Evolutionary conservation across 2,113 vertebrate species (phyloP), one percentile per base, ranked within the genome.

Genomic region (Candoia aspera): DNA sequence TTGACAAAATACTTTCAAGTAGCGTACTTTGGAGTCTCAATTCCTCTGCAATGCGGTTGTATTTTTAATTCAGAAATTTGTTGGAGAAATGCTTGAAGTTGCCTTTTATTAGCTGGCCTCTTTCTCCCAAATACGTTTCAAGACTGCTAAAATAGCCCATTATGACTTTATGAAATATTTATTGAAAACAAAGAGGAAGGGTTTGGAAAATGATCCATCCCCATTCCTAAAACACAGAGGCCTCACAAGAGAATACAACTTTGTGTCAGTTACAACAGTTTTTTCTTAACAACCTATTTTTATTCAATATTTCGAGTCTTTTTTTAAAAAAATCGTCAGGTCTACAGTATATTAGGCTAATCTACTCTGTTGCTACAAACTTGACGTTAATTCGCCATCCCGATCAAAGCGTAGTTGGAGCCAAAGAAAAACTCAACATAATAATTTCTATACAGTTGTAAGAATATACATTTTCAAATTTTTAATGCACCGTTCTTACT

Each of bases 31-130:
- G 93, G 94, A 92, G 88, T 96, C 85, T 93, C 93, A 29, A 91
- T 88, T 95, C 96, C 97, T 97, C 97, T 97, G 97, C 97, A 97
- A 97, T 97, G 97, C 97, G 97, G 97, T 97, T 97, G 94, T 97
- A 95, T 97, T 97, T 92, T 97, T 96, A 97, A 97, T 97, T 97
- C 95, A 94, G 94, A 96, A 95, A 96, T 95, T 94, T 94, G 92
- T 95, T 73, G 64, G 88, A 84, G 90, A 95, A 59, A 86, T 94
- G 92, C 93, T 91, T 90, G 54, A 95, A 96, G 57, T 95, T 95
- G 88, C 33, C 55, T 57, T 92, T 90, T 84, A 92, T 94, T 93
- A 86, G 95, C 91, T 87, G 88, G 86, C 90, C 93, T 94, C 60
- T 37, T 55, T 90, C 91, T 86, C 93, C 53, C 21, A 42, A 59